Base-by-base conservation (phyloP, 2,113 vertebrate genomes). In the Eurypyga helias region DNA sequence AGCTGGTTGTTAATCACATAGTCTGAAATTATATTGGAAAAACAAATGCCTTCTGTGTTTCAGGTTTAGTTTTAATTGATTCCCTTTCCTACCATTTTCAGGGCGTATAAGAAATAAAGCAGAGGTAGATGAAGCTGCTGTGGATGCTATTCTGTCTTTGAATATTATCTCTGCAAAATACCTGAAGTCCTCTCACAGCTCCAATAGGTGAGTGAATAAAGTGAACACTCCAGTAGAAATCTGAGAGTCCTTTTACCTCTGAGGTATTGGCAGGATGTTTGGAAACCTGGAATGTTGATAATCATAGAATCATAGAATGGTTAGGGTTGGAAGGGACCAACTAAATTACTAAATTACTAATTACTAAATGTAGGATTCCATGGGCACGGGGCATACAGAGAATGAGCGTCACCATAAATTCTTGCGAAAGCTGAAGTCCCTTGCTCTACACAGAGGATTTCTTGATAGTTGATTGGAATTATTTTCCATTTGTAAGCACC, bases 91-190 rank as follows among this genome's bases (percentile, higher is more conserved):
- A 46, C 61, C 45, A 23, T 69, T 72, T 75, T 75, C 48, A 98
- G 99, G 99, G 75, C 99, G 99, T 20, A 99, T 99, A 93, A 98
- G 99, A 93, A 99, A 97, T 97, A 99, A 99, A 96, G 97, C 99
- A 5, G 99, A 99, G 93, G 99, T 99, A 69, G 99, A 99, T 48
- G 99, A 99, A 75, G 94, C 98, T 45, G 99, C 99, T 6, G 98
- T 99, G 13, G 99, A 99, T 57, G 99, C 99, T 3, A 98, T 99
- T 81, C 97, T 99, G 54, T 99, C 99, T 64, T 98, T 99, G 46
- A 99, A 99, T 96, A 99, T 99, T 38, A 99, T 99, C 95, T 99
- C 99, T 55, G 99, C 99, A 52, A 99, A 99, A 96, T 99, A 99
- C 96, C 98, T 99, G 94, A 99, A 99, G 90, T 99, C 99, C 2